Evolutionary conservation across 2,888 invertebrate genomes (phyloP), one percentile per base, ranked within the genome.

Genomic region (Anagyrus pseudococci): DNA sequence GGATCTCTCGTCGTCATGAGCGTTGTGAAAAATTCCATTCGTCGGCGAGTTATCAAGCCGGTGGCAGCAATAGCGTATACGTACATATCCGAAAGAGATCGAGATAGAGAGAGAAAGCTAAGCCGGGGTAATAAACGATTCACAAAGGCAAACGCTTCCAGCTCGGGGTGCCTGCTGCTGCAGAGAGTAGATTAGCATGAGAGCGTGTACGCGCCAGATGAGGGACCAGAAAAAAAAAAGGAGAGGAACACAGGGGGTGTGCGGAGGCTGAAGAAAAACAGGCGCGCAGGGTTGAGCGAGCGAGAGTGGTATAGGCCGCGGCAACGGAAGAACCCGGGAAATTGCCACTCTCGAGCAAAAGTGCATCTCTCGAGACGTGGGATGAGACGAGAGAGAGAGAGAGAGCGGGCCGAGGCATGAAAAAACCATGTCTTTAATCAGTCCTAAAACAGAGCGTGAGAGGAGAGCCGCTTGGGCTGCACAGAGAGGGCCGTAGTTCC

Each of bases 401-500:
- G 29, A 43, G 7, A 43, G 6, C 20, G 22, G 8, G 33, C 29
- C 13, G 26, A 23, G 29, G 23, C 49, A 43, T 56, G 52, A 59
- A 59, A 59, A 59, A 63, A 37, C 7, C 58, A 56, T 33, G 64
- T 50, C 59, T 64, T 56, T 59, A 64, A 64, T 60, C 56, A 64
- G 47, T 60, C 52, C 52, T 33, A 64, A 60, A 64, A 56, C 49
- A 64, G 40, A 19, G 20, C n/a, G 22, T 3, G 33, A 8, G 13
- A 13, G 13, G 33, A 33, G 33, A 33, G 33, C 6, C 7, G 33
- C n/a, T n/a, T n/a, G n/a, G n/a, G n/a, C n/a, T n/a, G n/a, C n/a
- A n/a, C n/a, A 29, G 40, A 41, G 40, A 41, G 13, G 40, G 40
- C 6, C 29, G 29, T 4, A 29, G 29, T 10, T 29, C 29, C 29